These are phyloP conservation scores for Tethya wilhelma DNA, from an alignment of 37 sponge, comb jelly and placozoan genomes.

Conservation along the genomic window DNA sequence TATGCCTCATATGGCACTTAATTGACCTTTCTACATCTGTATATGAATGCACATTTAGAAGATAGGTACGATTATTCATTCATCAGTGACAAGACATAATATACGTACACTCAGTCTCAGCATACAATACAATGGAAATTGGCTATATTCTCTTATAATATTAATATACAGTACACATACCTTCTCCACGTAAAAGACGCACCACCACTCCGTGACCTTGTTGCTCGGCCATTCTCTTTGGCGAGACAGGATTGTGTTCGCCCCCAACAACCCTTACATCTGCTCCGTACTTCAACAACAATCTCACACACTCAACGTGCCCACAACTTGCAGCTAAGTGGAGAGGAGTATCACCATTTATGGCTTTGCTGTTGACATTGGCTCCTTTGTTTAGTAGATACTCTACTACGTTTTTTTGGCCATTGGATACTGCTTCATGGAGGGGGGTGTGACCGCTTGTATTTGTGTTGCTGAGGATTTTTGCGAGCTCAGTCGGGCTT, in stretches of 20 bases:
- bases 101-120: too few species aligned
- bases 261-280: conserved; percentile 68
- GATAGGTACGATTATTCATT: too few species aligned
- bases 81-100: too few species aligned
- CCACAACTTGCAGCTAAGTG: conserved; percentile 81
- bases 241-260: conserved; percentile 75
- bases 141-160: too few species aligned
- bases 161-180: too few species aligned
- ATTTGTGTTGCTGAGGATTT: conserved; percentile 42
- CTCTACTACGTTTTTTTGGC: conserved; percentile 56
- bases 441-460: conserved; percentile 88
- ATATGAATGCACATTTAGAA: too few species aligned
- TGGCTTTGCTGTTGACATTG: conserved; percentile 70
- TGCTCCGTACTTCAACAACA: conserved; percentile 59
- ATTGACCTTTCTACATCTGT: too few species aligned
- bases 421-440: conserved; percentile 75
- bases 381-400: conserved; percentile 53
- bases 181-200: conserved; percentile 46
- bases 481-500: conserved; percentile 17
- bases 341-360: conserved; percentile 83
- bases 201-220: conserved; percentile 59
- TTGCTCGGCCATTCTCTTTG: conserved; percentile 70
- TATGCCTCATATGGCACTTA: too few species aligned
- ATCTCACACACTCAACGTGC: conserved; percentile 67
- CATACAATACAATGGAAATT: too few species aligned